Conservation (phyloP, 2,888 invertebrate species). For the Microplitis manilae region DNA sequence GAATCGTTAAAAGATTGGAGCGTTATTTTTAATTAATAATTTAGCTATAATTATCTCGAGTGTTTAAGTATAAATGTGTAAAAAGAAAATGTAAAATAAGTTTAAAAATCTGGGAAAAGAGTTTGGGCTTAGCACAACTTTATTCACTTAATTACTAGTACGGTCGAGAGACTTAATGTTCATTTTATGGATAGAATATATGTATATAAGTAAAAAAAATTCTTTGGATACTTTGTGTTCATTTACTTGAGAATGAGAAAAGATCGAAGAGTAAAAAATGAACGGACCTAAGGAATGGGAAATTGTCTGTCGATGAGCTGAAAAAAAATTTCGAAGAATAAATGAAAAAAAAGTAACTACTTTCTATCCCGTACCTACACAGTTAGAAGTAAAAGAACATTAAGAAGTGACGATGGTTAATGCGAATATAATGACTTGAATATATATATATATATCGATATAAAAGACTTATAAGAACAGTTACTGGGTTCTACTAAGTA, state of each 20-base stretch:
- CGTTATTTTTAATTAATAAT: not conserved
- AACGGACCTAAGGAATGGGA: not conserved
- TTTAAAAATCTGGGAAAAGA: not conserved
- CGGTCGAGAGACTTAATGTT: not conserved
- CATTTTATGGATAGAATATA: not conserved
- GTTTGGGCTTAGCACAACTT: not conserved
- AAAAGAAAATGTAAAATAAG: not conserved
- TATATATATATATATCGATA: conserved; percentile 25
- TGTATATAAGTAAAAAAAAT: not conserved
- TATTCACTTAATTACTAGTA: conserved; percentile 6
- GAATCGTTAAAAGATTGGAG: not conserved
- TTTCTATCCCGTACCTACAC: not conserved
- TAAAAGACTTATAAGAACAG: not conserved
- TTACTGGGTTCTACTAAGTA: not conserved
- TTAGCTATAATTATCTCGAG: not conserved
- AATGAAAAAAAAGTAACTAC: conserved; percentile 10
- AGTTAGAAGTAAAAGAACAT: conserved; percentile 22
- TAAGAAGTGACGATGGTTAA: conserved; percentile 39
- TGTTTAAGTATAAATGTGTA: not conserved
- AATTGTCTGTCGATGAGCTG: conserved; percentile 2
- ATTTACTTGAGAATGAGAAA: not conserved
- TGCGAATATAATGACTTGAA: conserved; percentile 46
- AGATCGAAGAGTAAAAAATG: conserved; percentile 16
- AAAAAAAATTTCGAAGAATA: conserved; percentile 11
- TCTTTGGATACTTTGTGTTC: not conserved